Percentiles rank a stretch among this genome's conserved stretches.
Conservation (phyloP, 2,113 vertebrate species). For the Pelodiscus sinensis region DNA sequence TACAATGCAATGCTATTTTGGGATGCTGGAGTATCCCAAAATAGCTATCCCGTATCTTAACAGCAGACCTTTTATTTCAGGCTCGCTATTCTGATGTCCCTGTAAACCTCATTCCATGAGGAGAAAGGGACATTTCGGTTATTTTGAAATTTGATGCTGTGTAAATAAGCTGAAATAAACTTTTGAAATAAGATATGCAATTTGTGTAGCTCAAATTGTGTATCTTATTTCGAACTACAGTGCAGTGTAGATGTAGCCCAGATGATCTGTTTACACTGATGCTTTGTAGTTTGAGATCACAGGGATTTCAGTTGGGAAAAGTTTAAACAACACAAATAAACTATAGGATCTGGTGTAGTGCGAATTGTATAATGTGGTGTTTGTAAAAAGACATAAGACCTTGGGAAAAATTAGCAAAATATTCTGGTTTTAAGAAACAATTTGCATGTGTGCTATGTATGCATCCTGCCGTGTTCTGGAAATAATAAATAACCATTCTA, state of each 20-base stretch:
- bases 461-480: background rate
- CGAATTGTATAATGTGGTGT: background rate
- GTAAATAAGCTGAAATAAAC: too few relatives aligned
- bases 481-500: slow-evolving; percentile 35
- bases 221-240: too few relatives aligned
- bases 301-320: background rate
- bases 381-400: slow-evolving; percentile 16
- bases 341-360: background rate
- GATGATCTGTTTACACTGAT: background rate
- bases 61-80: too few relatives aligned
- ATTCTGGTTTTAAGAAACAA: background rate
- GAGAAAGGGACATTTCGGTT: too few relatives aligned
- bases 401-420: slow-evolving; percentile 3
- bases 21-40: too few relatives aligned
- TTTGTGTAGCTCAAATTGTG: too few relatives aligned
- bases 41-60: too few relatives aligned
- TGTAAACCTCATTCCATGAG: too few relatives aligned
- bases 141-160: too few relatives aligned
- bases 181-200: too few relatives aligned
- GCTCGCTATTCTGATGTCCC: too few relatives aligned
- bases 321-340: background rate
- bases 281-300: background rate
- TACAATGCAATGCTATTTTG: too few relatives aligned
- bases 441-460: background rate
- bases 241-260: background rate